phyloP scores from a whole-genome alignment of 2,113 vertebrate species.

The Labeo rohita region DNA sequence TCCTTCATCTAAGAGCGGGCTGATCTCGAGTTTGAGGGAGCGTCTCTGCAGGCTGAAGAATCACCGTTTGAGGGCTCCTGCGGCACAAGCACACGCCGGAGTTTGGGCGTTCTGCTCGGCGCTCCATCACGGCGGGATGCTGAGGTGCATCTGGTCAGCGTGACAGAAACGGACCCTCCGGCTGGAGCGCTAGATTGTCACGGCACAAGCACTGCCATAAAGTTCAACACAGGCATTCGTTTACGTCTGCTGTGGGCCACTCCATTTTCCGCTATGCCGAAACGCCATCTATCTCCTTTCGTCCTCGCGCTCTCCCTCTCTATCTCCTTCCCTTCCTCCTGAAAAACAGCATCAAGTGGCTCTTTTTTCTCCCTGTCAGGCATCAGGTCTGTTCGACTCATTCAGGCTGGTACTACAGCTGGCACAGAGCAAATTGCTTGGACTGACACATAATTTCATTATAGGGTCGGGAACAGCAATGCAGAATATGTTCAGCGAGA shows the following conservation, averaged over 20 bases:
- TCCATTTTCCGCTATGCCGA: conserved; percentile 47
- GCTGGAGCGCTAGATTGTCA: conserved; percentile 28
- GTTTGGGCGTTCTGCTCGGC: background rate
- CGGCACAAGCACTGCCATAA: conserved; percentile 30
- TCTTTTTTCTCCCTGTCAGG: conserved; percentile 26
- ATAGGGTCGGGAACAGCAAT: background rate
- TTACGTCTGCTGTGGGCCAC: conserved; percentile 45
- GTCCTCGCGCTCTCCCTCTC: conserved; percentile 27
- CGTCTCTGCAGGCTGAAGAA: background rate
- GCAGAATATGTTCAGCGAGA: background rate
- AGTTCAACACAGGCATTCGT: conserved; percentile 44
- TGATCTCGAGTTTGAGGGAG: background rate
- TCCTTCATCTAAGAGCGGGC: background rate
- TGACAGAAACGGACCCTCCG: conserved; percentile 11
- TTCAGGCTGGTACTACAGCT: background rate
- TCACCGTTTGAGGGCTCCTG: background rate
- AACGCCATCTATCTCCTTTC: conserved; percentile 42
- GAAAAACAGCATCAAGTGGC: conserved; percentile 30
- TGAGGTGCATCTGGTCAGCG: conserved; percentile 26
- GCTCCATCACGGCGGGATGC: conserved; percentile 44
- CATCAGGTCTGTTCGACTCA: background rate
- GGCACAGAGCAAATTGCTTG: conserved; percentile 1
- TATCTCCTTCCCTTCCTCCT: conserved; percentile 3
- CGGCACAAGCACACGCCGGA: background rate
- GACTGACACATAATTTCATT: background rate